These are phyloP conservation scores for Notocelia uddmanniana DNA, from an alignment of 2,888 invertebrate genomes.

Conservation along the genomic window DNA sequence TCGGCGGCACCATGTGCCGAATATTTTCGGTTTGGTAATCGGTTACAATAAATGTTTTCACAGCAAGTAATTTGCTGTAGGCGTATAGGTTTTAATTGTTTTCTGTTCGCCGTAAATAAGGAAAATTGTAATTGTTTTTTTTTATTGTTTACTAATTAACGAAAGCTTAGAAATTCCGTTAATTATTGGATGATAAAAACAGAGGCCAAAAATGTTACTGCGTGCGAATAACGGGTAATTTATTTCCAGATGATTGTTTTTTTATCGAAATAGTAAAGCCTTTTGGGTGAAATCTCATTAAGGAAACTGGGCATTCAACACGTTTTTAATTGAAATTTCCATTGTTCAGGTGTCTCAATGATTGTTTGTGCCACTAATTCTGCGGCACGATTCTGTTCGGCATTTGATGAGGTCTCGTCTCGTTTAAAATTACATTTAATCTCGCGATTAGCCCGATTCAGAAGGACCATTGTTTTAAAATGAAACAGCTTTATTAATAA, in stretches of 20 bases:
- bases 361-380: constrained; percentile 50
- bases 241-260: constrained; percentile 12
- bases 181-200: constrained; percentile 12
- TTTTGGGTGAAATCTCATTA: constrained; percentile 34
- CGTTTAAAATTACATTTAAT: constrained; percentile 58
- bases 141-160: not conserved
- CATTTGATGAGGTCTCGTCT: constrained; percentile 49
- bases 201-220: not conserved
- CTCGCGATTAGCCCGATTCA: constrained; percentile 50
- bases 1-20: constrained; percentile 51
- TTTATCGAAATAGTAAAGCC: constrained; percentile 3
- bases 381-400: constrained; percentile 51
- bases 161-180: not conserved
- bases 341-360: constrained; percentile 49
- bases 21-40: constrained; percentile 47
- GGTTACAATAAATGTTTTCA: constrained; percentile 45
- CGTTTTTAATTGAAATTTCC: constrained; percentile 41
- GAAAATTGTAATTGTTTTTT: not conserved
- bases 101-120: constrained; percentile 6
- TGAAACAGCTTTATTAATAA: constrained; percentile 14
- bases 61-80: constrained; percentile 29
- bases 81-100: constrained; percentile 26
- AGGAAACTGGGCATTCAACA: constrained; percentile 29
- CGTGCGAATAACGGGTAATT: constrained; percentile 2
- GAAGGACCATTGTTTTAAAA: constrained; percentile 27